Conservation (phyloP, 2,797 vertebrate species). For the Lacerta agilis region DNA sequence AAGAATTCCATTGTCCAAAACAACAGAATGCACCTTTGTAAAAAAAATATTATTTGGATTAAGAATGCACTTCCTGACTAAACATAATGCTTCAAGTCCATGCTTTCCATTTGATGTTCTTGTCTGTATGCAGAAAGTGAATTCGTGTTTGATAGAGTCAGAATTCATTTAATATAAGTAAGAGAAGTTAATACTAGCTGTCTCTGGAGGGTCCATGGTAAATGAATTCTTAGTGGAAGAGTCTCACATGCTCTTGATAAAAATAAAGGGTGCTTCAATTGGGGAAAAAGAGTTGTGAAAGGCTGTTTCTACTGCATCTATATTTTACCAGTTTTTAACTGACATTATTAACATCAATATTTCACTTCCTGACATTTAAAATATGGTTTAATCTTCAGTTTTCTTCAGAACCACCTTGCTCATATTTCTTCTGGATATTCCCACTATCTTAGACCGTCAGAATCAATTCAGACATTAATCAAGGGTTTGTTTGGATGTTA, state of each 20-base stretch:
- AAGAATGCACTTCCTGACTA: background rate
- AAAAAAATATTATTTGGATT: background rate
- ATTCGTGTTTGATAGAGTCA: background rate
- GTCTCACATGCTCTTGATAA: conserved; percentile 1
- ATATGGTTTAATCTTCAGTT: background rate
- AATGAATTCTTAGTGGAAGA: background rate
- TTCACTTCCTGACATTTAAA: background rate
- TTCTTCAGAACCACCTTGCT: background rate
- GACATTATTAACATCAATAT: background rate
- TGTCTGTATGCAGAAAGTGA: background rate
- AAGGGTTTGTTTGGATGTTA: background rate
- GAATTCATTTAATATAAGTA: background rate
- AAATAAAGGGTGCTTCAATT: conserved; percentile 14
- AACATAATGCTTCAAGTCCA: background rate
- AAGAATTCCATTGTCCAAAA: background rate
- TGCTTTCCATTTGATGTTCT: background rate
- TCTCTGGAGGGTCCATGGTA: background rate
- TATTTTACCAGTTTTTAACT: background rate
- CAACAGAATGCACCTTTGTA: background rate
- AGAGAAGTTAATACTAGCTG: background rate
- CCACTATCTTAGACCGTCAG: background rate
- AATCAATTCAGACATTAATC: background rate
- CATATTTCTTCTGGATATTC: background rate
- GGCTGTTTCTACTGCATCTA: accelerated
- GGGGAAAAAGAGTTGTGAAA: accelerated